Percentiles rank a stretch among this genome's conserved stretches.
Conservation (phyloP, 2,888 invertebrate species). For the Sphaerophoria taeniata region DNA sequence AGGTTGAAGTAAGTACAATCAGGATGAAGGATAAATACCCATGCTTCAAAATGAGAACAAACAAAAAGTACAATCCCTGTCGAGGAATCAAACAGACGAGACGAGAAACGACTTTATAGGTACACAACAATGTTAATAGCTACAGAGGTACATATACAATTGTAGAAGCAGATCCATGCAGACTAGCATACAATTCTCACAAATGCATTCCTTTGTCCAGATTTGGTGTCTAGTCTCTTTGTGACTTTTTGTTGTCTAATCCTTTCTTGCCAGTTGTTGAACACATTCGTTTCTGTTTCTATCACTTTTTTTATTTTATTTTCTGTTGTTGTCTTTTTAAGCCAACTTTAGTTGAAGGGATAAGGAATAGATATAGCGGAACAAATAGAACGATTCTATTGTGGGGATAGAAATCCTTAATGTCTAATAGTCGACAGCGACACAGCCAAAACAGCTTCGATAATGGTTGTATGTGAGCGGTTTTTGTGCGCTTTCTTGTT, state of each 20-base stretch:
- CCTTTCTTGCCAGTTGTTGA: conserved; percentile 35
- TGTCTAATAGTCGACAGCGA: conserved; percentile 40
- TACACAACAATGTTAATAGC: conserved; percentile 12
- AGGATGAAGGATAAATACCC: conserved; percentile 33
- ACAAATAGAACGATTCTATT: conserved; percentile 15
- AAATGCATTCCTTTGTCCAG: conserved; percentile 43
- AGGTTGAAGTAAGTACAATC: conserved; percentile 27
- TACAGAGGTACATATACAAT: conserved; percentile 30
- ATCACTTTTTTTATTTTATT: not conserved
- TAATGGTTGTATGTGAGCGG: conserved; percentile 2
- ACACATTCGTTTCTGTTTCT: conserved; percentile 24
- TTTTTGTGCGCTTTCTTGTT: too few relatives aligned
- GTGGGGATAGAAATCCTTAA: conserved; percentile 22
- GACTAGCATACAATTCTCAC: not conserved
- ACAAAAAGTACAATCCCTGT: not conserved
- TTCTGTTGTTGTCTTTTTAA: not conserved
- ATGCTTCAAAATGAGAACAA: not conserved
- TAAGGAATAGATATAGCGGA: not conserved
- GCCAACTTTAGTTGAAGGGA: not conserved
- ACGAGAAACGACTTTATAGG: conserved; percentile 50
- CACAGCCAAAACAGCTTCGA: not conserved
- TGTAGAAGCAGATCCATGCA: not conserved
- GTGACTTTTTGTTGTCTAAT: conserved; percentile 47
- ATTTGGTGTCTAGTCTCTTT: conserved; percentile 37
- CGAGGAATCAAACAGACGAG: conserved; percentile 21